phyloP scores from a whole-genome alignment of 2,797 vertebrate genomes.

The Pyrrhura leucotis region DNA sequence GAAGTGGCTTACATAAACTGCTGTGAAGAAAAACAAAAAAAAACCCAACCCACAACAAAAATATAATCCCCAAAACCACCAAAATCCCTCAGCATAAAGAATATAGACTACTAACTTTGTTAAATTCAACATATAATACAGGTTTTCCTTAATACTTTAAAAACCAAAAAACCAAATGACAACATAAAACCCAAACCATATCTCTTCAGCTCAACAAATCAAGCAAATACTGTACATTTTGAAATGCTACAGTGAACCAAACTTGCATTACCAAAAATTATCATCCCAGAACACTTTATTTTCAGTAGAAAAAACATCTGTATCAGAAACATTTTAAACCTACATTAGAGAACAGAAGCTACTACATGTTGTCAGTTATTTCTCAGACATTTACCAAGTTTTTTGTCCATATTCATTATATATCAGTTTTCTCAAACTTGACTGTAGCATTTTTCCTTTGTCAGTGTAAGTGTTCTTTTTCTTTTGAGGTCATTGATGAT shows the following conservation, averaged over 20 bases:
- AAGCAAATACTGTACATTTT: not conserved
- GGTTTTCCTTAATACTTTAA: not conserved
- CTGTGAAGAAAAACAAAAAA: not conserved
- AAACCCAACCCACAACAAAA: not conserved
- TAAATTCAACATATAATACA: not conserved
- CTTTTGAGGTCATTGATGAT: not conserved
- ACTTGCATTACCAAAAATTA: not conserved
- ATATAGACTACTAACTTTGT: not conserved
- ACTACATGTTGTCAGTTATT: not conserved
- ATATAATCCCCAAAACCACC: not conserved
- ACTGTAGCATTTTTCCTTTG: not conserved
- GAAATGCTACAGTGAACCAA: not conserved
- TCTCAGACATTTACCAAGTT: not conserved
- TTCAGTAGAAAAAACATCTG: not conserved
- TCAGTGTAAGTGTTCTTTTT: not conserved
- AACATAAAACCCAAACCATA: not conserved
- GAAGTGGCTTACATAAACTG: not conserved
- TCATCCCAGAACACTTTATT: not conserved
- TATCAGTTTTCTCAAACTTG: not conserved
- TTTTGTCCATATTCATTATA: not conserved
- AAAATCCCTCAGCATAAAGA: not conserved
- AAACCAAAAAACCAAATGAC: not conserved
- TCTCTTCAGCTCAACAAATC: not conserved
- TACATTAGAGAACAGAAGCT: not conserved
- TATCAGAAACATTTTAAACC: not conserved